phyloP scores from a whole-genome alignment of 2,113 vertebrate genomes.

The Poeciliopsis occidentalis region DNA sequence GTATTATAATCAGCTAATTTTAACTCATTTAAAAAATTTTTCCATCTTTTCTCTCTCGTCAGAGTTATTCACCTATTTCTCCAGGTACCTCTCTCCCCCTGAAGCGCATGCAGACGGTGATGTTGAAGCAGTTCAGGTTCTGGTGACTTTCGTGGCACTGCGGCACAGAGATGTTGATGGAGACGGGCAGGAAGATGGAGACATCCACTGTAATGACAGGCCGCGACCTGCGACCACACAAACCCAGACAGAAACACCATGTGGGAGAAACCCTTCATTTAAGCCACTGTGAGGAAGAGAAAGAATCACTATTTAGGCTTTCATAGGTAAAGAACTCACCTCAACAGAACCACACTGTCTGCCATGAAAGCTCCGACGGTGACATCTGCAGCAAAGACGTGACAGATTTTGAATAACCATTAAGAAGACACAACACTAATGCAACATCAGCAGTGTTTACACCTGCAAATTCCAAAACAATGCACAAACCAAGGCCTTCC shows the following conservation, averaged over 20 bases:
- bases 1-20: neutral
- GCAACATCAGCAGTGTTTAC: constrained; percentile 25
- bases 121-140: constrained; percentile 89
- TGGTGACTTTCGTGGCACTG: constrained; percentile 92
- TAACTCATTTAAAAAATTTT: neutral
- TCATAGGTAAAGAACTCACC: constrained; percentile 80
- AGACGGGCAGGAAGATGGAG: constrained; percentile 87
- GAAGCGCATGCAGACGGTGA: constrained; percentile 89
- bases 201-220: constrained; percentile 91
- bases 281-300: neutral
- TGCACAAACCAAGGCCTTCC: constrained; percentile 57
- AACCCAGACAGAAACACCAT: constrained; percentile 16
- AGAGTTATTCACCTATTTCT: constrained; percentile 86
- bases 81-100: constrained; percentile 88
- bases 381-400: constrained; percentile 85
- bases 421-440: constrained; percentile 3
- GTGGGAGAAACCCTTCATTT: constrained; percentile 28
- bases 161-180: constrained; percentile 95
- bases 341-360: constrained; percentile 90
- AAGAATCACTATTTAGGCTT: constrained; percentile 1
- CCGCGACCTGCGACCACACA: constrained; percentile 82
- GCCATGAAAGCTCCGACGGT: constrained; percentile 96
- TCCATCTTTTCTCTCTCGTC: neutral
- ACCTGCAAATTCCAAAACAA: constrained; percentile 57
- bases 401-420: neutral